phyloP scores from a whole-genome alignment of 2,113 vertebrate genomes.

The Puffinus mauretanicus region DNA sequence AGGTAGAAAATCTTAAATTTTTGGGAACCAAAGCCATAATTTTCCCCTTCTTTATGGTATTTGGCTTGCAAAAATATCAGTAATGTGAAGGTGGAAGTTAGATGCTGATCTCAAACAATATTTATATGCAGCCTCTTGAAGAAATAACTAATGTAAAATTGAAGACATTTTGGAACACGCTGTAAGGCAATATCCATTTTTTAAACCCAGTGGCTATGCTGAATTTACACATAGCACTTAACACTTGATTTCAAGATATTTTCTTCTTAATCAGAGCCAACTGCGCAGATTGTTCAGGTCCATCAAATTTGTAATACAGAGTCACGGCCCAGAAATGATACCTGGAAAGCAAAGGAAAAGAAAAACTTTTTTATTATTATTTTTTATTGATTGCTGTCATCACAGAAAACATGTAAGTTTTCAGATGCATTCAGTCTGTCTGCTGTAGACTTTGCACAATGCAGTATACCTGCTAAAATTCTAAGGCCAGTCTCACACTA shows the following conservation, averaged over 20 bases:
- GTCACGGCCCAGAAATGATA: not conserved
- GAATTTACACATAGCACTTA: not conserved
- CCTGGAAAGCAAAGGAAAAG: not conserved
- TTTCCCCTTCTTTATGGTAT: not conserved
- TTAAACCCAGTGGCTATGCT: not conserved
- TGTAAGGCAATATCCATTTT: not conserved
- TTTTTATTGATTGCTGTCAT: not conserved
- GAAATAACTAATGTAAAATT: not conserved
- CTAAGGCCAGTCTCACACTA: not conserved
- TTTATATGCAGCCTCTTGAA: not conserved
- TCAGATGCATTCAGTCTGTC: not conserved
- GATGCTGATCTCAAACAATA: not conserved
- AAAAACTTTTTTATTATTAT: not conserved
- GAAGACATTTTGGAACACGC: not conserved
- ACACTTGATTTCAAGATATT: not conserved
- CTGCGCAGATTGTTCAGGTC: not conserved
- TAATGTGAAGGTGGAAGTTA: not conserved
- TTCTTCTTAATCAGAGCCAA: not conserved
- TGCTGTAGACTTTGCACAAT: not conserved
- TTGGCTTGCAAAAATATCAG: not conserved
- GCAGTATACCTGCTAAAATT: not conserved
- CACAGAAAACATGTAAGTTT: not conserved
- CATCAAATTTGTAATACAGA: not conserved
- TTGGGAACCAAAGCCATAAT: not conserved
- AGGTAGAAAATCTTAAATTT: not conserved